Conservation (phyloP, 2,888 invertebrate genomes). For the Girardia tigrina region DNA sequence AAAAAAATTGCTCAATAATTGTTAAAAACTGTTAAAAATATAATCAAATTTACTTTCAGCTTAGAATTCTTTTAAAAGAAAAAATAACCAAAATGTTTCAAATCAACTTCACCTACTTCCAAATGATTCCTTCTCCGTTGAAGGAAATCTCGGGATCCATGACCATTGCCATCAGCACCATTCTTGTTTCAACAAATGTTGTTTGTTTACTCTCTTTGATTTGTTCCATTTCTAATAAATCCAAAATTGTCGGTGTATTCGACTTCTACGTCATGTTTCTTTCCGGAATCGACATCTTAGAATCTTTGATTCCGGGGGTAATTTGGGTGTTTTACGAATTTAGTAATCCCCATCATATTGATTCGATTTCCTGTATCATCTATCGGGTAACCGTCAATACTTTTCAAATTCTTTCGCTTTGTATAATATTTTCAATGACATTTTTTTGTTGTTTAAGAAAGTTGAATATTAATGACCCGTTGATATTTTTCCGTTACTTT, state of each 20-base stretch:
- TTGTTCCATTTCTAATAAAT: not conserved
- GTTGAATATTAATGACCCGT: not conserved
- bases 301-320: not conserved
- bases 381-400: conserved; percentile 7
- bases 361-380: not conserved
- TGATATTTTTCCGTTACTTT: not conserved
- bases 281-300: not conserved
- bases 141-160: conserved; percentile 2
- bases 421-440: not conserved
- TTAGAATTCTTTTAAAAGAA: too few species aligned
- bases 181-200: not conserved
- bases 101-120: not conserved
- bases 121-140: conserved; percentile 4
- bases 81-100: not conserved
- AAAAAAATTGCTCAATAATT: too few species aligned
- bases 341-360: not conserved
- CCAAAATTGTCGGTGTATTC: not conserved
- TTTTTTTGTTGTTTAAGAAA: conserved; percentile 14
- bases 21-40: too few species aligned
- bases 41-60: too few species aligned
- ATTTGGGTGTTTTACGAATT: conserved; percentile 15
- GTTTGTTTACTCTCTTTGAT: not conserved
- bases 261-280: not conserved
- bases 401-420: not conserved
- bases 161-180: not conserved